Base-by-base conservation (phyloP, 2,888 invertebrate genomes). In the Steinernema carpocapsae region DNA sequence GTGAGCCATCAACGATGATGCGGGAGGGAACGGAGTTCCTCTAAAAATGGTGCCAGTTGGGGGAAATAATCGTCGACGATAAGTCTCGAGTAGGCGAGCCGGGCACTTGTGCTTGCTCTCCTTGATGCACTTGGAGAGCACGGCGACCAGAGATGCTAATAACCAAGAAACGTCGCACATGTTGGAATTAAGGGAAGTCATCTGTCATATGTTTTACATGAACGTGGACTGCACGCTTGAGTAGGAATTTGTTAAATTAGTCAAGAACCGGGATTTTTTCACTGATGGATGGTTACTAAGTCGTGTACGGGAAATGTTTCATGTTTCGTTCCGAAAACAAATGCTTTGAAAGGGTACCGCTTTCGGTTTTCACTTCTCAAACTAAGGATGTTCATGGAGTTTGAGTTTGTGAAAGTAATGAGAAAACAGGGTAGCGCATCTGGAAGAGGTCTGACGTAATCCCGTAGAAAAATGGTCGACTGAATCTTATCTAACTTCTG, bases 11-110 rank as follows among this genome's bases (percentile, higher is more conserved):
- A 14, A 48, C 43, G 48, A 48, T 14, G 37, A 37, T 37, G 19
- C 24, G 52, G 24, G 24, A 19, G 52, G 22, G 52, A 12, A 52
- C 10, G 24, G 19, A 52, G 22, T 64, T 64, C 32, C 64, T 37
- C 37, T 32, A 64, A 64, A 64, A 64, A 64, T 64, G 32, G 19
- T 64, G 64, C 64, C 64, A 64, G 64, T 64, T 64, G 64, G 64
- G 29, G 64, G 26, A 12, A 19, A 37, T 37, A 37, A 37, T 3
- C 37, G 3, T 37, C n/a, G 48, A 48, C 48, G 48, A 17, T 48
- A 19, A 12, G 52, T 24, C 19, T 22, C 37, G 64, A 64, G 64
- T 26, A 32, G 17, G 56, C 56, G 17, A 7, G 64, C 7, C 37
- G 37, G 10, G 37, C 64, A 64, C 64, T 64, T 64, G 64, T 29